phyloP scores from a whole-genome alignment of 2,888 invertebrate species.

The Dryomyza anilis region DNA sequence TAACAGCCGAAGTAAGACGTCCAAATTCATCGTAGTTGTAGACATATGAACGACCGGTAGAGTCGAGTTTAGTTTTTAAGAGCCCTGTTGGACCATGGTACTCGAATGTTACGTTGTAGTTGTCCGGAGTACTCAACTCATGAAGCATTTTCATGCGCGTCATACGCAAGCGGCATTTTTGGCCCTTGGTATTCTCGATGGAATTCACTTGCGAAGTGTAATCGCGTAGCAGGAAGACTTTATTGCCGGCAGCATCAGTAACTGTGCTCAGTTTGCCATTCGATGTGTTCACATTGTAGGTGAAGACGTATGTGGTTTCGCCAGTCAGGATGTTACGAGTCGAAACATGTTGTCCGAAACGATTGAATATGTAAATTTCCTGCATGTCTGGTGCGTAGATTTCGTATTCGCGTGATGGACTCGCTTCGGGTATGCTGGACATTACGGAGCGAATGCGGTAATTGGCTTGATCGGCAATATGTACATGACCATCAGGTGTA shows the following conservation, averaged over 20 bases:
- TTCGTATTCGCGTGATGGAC: conserved; percentile 84
- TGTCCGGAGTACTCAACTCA: conserved; percentile 88
- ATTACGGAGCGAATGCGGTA: conserved; percentile 86
- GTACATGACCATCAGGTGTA: conserved; percentile 91
- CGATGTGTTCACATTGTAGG: conserved; percentile 95
- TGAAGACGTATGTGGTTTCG: conserved; percentile 89
- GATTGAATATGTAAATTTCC: conserved; percentile 90
- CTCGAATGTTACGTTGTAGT: conserved; percentile 91
- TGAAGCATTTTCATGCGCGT: conserved; percentile 91
- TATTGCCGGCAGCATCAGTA: conserved; percentile 90
- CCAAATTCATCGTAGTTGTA: conserved; percentile 97
- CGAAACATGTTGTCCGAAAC: conserved; percentile 93
- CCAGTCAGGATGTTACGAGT: conserved; percentile 95
- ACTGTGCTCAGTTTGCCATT: conserved; percentile 94
- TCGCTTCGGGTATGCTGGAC: conserved; percentile 87
- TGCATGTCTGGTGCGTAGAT: conserved; percentile 95
- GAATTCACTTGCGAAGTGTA: conserved; percentile 90
- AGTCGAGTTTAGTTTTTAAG: conserved; percentile 85
- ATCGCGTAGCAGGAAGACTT: conserved; percentile 81
- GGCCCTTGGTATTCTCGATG: conserved; percentile 91
- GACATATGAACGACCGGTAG: conserved; percentile 87
- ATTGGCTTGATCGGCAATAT: conserved; percentile 94
- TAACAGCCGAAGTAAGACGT: conserved; percentile 85
- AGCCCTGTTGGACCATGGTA: conserved; percentile 91
- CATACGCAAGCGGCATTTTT: conserved; percentile 88